phyloP scores from a whole-genome alignment of 2,113 vertebrate species.

The Sylvietta virens region DNA sequence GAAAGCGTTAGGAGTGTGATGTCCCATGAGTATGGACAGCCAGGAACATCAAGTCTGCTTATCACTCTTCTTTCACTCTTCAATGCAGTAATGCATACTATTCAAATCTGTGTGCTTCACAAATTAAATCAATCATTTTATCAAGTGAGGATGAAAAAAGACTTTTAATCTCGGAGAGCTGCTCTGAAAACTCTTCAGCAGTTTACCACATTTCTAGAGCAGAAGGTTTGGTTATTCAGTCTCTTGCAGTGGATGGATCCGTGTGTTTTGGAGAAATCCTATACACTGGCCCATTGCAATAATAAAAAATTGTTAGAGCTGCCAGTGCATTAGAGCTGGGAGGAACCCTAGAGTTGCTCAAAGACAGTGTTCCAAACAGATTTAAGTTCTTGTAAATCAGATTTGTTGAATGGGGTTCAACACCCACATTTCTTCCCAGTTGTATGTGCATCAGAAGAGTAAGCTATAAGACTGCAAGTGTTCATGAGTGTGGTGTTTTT shows the following conservation, averaged over 20 bases:
- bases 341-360: background rate
- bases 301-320: background rate
- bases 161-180: background rate
- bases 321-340: background rate
- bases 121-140: background rate
- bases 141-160: background rate
- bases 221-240: background rate
- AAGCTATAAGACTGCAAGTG: background rate
- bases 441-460: background rate
- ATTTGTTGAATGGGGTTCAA: background rate
- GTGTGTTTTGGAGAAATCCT: background rate
- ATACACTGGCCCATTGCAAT: background rate
- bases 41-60: background rate
- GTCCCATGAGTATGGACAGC: background rate
- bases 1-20: background rate
- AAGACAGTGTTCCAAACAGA: background rate
- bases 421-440: background rate
- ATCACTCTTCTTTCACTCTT: background rate
- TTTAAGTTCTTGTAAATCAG: background rate
- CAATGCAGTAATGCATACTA: background rate
- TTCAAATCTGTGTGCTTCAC: background rate
- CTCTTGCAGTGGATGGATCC: background rate
- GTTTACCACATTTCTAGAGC: background rate
- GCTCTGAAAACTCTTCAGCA: background rate
- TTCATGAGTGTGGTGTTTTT: background rate